phyloP scores from a whole-genome alignment of 2,797 vertebrate genomes.

The Chaetophractus vellerosus region DNA sequence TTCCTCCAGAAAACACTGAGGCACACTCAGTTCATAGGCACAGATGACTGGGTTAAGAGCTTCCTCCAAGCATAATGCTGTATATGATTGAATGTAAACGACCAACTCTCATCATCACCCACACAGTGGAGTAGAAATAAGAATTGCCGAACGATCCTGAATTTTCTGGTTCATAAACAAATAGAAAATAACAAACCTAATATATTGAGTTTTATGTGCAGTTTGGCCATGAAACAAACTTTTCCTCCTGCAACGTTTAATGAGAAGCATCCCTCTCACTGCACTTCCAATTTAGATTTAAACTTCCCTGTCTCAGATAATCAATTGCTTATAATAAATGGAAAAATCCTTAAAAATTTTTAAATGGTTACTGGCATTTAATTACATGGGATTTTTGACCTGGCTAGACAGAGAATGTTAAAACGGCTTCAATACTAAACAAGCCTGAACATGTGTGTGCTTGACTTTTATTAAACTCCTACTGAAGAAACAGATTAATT shows the following conservation, averaged over 20 bases:
- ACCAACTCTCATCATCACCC: conserved; percentile 79
- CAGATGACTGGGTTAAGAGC: conserved; percentile 82
- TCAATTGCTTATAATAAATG: conserved; percentile 89
- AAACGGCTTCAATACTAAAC: conserved; percentile 93
- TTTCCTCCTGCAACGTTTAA: conserved; percentile 84
- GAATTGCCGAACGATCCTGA: conserved; percentile 64
- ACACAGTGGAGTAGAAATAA: conserved; percentile 82
- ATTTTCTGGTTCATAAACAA: conserved; percentile 87
- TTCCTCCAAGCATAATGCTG: conserved; percentile 73
- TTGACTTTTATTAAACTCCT: conserved; percentile 96
- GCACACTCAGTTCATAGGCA: conserved; percentile 74
- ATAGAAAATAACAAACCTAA: conserved; percentile 87
- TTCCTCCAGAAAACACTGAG: conserved; percentile 77
- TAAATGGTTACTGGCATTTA: conserved; percentile 90
- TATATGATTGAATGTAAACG: conserved; percentile 80
- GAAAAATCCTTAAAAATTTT: conserved; percentile 87
- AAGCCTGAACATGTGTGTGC: conserved; percentile 93
- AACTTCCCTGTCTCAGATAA: conserved; percentile 87
- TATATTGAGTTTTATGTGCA: conserved; percentile 86
- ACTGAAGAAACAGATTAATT: conserved; percentile 98
- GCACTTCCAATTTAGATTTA: conserved; percentile 87
- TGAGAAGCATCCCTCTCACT: conserved; percentile 87
- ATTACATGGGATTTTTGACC: conserved; percentile 94
- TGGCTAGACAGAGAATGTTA: conserved; percentile 95
- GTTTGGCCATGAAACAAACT: conserved; percentile 88